Evolutionary conservation across 1,140 invertebrate species (phyloP).

Genomic region (Trypoxylus dichotomus): DNA sequence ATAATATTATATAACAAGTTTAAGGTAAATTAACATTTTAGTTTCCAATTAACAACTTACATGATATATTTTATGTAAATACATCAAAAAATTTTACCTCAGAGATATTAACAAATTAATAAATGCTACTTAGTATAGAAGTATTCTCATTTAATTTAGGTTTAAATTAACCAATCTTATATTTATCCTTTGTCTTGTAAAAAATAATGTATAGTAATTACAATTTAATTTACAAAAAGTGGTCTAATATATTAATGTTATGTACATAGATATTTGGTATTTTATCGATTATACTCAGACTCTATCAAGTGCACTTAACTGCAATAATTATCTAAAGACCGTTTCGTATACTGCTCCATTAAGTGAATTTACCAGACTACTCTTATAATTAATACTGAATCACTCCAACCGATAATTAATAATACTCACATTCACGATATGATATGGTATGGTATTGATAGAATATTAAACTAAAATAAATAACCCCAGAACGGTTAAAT

Average conservation of each 20-base stretch:
- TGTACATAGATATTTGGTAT: conserved; percentile 45
- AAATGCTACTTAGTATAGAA: conserved; percentile 19
- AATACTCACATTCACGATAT: background rate
- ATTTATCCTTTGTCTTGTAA: conserved; percentile 27
- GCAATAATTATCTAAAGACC: conserved; percentile 32
- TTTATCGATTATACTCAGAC: conserved; percentile 39
- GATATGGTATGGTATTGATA: background rate
- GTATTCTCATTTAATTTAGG: conserved; percentile 5
- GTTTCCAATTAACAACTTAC: conserved; percentile 16
- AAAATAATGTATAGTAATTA: conserved; percentile 30
- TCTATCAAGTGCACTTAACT: conserved; percentile 48
- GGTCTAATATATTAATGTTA: conserved; percentile 36
- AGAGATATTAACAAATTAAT: conserved; percentile 22
- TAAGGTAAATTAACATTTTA: background rate
- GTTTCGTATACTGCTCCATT: conserved; percentile 18
- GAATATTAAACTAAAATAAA: background rate
- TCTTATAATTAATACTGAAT: conserved; percentile 20
- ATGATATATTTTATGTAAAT: conserved; percentile 23
- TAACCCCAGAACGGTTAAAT: background rate
- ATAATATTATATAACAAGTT: conserved; percentile 23
- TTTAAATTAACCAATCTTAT: conserved; percentile 31
- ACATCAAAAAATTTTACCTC: conserved; percentile 19
- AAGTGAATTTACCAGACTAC: background rate
- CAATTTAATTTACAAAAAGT: conserved; percentile 43
- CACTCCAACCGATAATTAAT: background rate